These are phyloP conservation scores for Galaxea fascicularis DNA, from an alignment of 92 coral and sea anemone genomes.

Conservation along the genomic window DNA sequence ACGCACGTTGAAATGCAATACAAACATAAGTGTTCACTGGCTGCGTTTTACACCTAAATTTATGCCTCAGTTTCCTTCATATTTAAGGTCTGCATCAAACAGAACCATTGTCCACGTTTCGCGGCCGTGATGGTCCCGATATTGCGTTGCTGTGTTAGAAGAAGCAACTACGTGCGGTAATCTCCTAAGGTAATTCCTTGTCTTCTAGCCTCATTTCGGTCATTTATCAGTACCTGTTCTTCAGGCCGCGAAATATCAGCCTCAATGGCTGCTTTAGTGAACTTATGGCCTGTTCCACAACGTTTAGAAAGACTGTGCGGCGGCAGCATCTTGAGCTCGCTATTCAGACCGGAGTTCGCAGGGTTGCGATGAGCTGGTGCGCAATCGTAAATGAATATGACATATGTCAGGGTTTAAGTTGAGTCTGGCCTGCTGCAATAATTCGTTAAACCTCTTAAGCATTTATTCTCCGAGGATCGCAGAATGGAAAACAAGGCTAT, in stretches of 20 bases:
- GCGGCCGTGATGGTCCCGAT: neutral
- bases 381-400: neutral
- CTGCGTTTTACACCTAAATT: no score
- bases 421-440: neutral
- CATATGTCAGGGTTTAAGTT: neutral
- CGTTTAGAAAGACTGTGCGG: no score
- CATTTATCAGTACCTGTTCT: no score
- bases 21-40: neutral
- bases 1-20: no score
- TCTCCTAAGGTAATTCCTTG: no score
- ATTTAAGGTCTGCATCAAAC: neutral
- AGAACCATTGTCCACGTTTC: neutral
- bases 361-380: neutral
- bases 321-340: no score
- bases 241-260: no score
- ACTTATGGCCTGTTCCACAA: no score
- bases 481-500: slow-evolving; percentile 43
- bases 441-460: neutral
- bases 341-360: neutral
- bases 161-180: no score
- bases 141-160: neutral
- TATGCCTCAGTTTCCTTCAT: neutral
- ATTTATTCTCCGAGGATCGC: neutral
- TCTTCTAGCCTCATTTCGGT: no score
- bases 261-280: no score